These are phyloP conservation scores for Netelia melanura DNA, from an alignment of 2,888 invertebrate species.

Conservation along the genomic window DNA sequence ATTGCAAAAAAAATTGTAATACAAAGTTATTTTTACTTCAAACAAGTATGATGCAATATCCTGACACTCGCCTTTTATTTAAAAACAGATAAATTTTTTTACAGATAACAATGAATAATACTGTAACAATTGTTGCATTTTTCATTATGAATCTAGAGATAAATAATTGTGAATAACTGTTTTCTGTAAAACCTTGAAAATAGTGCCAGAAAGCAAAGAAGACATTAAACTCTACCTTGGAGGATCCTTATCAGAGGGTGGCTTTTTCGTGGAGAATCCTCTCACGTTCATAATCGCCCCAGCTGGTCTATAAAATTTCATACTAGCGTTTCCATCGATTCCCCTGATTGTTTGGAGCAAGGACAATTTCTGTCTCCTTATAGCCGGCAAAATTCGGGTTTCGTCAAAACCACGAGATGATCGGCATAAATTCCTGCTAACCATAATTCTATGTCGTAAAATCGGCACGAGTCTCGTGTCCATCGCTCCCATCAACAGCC, in stretches of 20 bases:
- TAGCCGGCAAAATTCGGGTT: constrained; percentile 63
- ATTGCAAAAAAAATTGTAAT: too few relatives aligned
- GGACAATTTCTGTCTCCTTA: constrained; percentile 53
- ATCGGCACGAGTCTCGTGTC: constrained; percentile 76
- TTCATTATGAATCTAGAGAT: neutral
- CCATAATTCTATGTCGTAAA: constrained; percentile 75
- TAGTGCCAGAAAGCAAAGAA: too few relatives aligned
- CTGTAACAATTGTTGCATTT: neutral
- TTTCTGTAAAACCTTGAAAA: too few relatives aligned
- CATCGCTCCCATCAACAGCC: constrained; percentile 74
- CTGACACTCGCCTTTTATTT: neutral
- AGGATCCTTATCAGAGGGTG: constrained; percentile 74
- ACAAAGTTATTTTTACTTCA: neutral
- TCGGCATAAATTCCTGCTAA: constrained; percentile 71
- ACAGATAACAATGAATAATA: too few relatives aligned
- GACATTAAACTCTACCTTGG: constrained; percentile 68
- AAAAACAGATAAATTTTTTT: too few relatives aligned
- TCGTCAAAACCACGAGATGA: constrained; percentile 60
- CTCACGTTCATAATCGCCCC: constrained; percentile 70
- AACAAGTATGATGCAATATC: neutral
- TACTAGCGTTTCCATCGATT: constrained; percentile 55
- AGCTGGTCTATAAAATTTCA: constrained; percentile 64
- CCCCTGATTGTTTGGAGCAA: constrained; percentile 48
- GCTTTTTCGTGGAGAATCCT: constrained; percentile 75
- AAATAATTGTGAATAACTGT: neutral